A percentile compares a stretch with the other conserved stretches of the same genome.
Evolutionary conservation across 2,113 vertebrate species (phyloP).

Genomic region (Gobio gobio): DNA sequence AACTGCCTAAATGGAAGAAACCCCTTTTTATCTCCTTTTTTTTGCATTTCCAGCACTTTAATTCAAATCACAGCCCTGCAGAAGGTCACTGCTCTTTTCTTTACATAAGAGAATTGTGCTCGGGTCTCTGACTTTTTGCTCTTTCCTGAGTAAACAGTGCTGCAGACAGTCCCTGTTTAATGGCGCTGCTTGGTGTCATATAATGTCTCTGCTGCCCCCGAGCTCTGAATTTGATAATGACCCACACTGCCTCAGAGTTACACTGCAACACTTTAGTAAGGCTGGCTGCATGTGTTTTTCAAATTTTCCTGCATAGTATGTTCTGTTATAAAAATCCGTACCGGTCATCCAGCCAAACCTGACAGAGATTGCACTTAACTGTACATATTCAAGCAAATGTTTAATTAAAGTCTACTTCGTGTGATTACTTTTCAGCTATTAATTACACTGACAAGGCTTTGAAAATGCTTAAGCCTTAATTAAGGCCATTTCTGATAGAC

Average conservation of each 20-base stretch:
- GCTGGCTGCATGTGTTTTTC: background rate
- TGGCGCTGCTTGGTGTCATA: constrained; percentile 48
- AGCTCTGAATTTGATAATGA: constrained; percentile 42
- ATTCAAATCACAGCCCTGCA: background rate
- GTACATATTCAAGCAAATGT: constrained; percentile 56
- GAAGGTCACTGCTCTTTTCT: constrained; percentile 21
- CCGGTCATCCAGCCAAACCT: constrained; percentile 22
- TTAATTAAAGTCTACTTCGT: constrained; percentile 64
- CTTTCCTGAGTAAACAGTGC: constrained; percentile 24
- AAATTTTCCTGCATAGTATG: too few relatives aligned
- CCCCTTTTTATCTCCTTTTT: background rate
- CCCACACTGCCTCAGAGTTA: constrained; percentile 30
- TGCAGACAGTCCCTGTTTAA: constrained; percentile 39
- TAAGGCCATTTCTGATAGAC: constrained; percentile 55
- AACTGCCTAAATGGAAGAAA: background rate
- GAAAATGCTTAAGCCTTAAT: constrained; percentile 47
- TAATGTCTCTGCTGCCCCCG: constrained; percentile 53
- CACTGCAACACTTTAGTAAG: constrained; percentile 5
- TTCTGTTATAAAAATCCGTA: background rate
- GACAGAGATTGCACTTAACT: constrained; percentile 53
- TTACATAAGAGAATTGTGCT: constrained; percentile 28
- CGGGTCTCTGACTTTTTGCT: constrained; percentile 22
- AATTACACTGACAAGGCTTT: constrained; percentile 58
- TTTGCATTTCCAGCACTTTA: background rate
- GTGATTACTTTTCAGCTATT: constrained; percentile 63